Base-by-base conservation (phyloP, 92 coral and sea anemone genomes). In the Ricordea florida region DNA sequence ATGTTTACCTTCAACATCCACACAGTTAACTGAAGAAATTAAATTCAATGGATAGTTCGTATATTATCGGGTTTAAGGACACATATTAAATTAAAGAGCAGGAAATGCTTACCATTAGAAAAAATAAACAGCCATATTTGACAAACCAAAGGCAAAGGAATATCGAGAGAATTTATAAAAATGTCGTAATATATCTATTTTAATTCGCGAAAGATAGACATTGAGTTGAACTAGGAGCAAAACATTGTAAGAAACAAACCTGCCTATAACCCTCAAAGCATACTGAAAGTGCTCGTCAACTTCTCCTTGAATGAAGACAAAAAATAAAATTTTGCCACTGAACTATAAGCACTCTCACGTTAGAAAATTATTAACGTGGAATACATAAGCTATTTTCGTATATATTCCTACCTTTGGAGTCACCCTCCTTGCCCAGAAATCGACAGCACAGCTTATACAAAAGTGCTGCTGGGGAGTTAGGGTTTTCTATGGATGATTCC, bases 261-360 rank as follows among this genome's bases (percentile, higher is more conserved):
- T 96, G 67, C 99, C 99, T 26, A 96, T 73, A 24, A 96, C 91
- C 23, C 97, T 71, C 22, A 96, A 78, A 18, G 97, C 99, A 65
- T 96, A 96, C 70, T 96, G 96, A 51, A 85, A 96, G 63, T 80
- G 94, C 59, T 84, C 89, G 46, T 96, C 88, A 24, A 96, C 88
- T 62, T 82, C 92, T 29, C 80, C 74, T 36, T 34, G 10, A 24
- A 6, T 23, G 47, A 47, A 11, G 8, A 34, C 11, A 35, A 1
- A 1, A 10, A 0, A 69, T 7, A 24, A 24, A 28, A 28, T 52
- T 4, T 10, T 23, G 60, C n/a, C 6, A 13, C 15, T 25, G 43
- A 35, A 24, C 8, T 42, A 61, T 61, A 11, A 13, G 35, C 27
- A 32, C 9, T 36, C 45, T 1, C 57, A 28, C 4, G 8, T 46